Conservation (phyloP, 2,888 invertebrate genomes). For the Xestia ashworthii region DNA sequence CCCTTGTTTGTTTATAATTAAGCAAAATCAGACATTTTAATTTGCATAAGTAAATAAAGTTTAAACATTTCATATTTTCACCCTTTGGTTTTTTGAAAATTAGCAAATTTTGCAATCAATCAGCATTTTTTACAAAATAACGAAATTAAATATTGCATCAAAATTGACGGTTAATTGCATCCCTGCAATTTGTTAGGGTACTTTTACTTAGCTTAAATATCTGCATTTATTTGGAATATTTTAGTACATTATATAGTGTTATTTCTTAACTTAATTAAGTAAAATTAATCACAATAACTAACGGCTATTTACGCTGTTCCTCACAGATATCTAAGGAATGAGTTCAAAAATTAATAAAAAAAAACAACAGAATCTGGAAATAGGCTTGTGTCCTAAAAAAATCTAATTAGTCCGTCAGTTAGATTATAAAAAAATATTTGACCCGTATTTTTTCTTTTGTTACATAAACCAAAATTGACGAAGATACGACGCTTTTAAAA, state of each 20-base stretch:
- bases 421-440: no score
- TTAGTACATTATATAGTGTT: background rate
- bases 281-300: background rate
- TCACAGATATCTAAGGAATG: background rate
- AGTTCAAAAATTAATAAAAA: background rate
- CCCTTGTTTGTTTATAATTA: slow-evolving; percentile 1
- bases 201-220: background rate
- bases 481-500: no score
- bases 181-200: background rate
- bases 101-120: background rate
- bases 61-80: background rate
- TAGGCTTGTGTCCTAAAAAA: no score
- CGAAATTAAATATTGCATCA: background rate
- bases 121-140: background rate
- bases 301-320: background rate
- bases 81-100: background rate
- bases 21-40: background rate
- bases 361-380: background rate
- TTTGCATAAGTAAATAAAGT: background rate
- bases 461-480: no score
- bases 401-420: no score
- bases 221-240: background rate
- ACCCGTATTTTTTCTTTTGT: no score
- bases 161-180: background rate
- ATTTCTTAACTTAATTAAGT: background rate